phyloP scores from a whole-genome alignment of 2,797 vertebrate species.

The Sebastes dallii region DNA sequence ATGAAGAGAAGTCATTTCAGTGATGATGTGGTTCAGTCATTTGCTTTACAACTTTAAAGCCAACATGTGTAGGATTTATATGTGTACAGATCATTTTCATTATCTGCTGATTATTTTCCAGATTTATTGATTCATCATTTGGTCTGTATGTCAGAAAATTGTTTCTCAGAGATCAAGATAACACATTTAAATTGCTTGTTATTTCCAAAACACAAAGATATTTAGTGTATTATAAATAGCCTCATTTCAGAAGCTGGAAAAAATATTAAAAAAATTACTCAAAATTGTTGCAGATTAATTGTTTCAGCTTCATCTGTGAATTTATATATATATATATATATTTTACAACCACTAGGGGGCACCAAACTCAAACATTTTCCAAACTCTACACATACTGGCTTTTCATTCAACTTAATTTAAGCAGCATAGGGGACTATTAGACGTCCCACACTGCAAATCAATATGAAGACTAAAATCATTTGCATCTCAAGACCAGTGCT shows the following conservation, averaged over 20 bases:
- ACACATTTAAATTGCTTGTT: background rate
- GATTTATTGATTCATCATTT: background rate
- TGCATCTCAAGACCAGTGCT: background rate
- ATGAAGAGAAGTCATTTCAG: background rate
- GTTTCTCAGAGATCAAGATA: background rate
- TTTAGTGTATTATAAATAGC: background rate
- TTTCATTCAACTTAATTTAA: background rate
- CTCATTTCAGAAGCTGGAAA: background rate
- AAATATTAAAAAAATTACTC: background rate
- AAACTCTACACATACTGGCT: background rate
- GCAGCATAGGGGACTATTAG: background rate
- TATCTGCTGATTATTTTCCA: background rate
- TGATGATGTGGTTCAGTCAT: background rate
- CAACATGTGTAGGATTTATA: background rate
- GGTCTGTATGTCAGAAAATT: background rate
- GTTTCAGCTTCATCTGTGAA: background rate
- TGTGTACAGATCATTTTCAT: background rate
- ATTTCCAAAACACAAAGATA: background rate
- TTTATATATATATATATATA: too few species aligned
- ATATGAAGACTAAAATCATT: background rate
- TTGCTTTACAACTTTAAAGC: background rate
- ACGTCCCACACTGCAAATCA: background rate
- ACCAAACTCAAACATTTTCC: background rate
- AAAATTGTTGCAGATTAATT: background rate
- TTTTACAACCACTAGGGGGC: background rate